phyloP scores from a whole-genome alignment of 2,797 vertebrate genomes.

The Heliangelus exortis region DNA sequence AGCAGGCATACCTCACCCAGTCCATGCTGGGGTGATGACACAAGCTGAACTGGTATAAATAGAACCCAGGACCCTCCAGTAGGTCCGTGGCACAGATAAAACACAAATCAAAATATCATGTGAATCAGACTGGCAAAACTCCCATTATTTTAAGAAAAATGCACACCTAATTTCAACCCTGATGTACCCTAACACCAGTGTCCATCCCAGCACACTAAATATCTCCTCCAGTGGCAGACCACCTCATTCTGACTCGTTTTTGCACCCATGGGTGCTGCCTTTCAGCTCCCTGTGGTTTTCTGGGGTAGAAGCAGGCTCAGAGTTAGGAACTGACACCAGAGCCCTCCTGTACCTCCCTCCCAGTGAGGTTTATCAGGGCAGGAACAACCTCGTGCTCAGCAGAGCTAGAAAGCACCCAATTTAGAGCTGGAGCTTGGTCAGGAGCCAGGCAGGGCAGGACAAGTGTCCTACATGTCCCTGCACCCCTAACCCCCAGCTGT shows the following conservation, averaged over 20 bases:
- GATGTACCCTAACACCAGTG: not conserved
- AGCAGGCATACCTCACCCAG: not conserved
- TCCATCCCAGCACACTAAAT: not conserved
- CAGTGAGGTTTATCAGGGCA: accelerated
- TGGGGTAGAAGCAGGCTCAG: not conserved
- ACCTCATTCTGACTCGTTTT: not conserved
- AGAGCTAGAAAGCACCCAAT: not conserved
- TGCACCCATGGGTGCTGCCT: not conserved
- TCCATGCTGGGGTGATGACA: not conserved
- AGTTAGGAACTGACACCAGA: too few species aligned
- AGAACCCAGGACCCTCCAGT: not conserved
- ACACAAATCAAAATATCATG: too few species aligned
- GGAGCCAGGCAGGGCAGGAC: not conserved
- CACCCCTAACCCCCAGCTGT: not conserved
- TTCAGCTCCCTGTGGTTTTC: accelerated
- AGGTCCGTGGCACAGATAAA: not conserved
- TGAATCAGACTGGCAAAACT: not conserved
- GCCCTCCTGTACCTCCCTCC: not conserved
- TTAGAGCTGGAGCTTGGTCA: accelerated
- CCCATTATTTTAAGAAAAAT: not conserved
- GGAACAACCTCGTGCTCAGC: not conserved
- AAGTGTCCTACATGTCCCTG: accelerated
- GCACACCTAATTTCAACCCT: not conserved
- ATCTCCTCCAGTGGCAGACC: not conserved
- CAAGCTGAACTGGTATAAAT: not conserved